Conservation (phyloP, 2,888 invertebrate species). For the Caprella mutica region DNA sequence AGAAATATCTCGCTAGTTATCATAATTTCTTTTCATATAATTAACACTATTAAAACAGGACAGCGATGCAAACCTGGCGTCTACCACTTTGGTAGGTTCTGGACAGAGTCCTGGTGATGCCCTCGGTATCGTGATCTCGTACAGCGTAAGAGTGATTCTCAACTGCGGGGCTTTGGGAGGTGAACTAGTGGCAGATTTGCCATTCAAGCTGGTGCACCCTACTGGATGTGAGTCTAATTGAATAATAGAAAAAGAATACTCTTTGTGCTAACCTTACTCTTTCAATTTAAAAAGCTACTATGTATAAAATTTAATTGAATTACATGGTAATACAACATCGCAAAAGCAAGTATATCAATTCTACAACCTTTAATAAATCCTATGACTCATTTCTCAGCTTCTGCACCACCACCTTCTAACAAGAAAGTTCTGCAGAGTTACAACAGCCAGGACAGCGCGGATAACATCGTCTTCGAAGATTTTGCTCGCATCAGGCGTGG, state of each 20-base stretch:
- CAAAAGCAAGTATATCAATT: no score
- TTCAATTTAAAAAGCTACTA: no score
- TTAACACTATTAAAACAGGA: no score
- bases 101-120: constrained; percentile 70
- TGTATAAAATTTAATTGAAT: no score
- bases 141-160: constrained; percentile 72
- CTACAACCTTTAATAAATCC: no score
- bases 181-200: constrained; percentile 76
- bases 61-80: constrained; percentile 80
- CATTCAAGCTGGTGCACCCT: constrained; percentile 77
- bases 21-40: no score
- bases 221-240: constrained; percentile 54
- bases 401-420: no score
- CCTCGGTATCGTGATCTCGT: constrained; percentile 82
- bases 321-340: no score
- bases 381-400: no score
- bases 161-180: constrained; percentile 83
- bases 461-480: constrained; percentile 34
- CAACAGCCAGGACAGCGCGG: constrained; percentile 10
- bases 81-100: constrained; percentile 70
- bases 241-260: no score
- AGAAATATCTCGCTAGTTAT: no score
- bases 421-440: neutral
- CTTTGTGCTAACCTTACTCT: no score
- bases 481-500: constrained; percentile 33